Conservation (phyloP, 2,888 invertebrate genomes). For the Carpatolechia fugitivella region DNA sequence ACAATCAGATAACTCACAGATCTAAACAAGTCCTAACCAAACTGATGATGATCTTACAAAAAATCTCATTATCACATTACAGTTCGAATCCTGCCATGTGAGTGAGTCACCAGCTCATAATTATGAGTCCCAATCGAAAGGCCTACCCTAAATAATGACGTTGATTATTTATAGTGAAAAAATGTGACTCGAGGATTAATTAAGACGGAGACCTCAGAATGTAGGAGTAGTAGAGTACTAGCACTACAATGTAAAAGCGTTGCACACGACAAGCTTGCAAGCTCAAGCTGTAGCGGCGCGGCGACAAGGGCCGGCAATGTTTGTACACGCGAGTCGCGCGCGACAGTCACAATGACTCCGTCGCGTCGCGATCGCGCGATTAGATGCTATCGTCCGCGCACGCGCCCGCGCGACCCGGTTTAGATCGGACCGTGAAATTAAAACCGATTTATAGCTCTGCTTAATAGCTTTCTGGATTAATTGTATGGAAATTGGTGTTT, state of each 20-base stretch:
- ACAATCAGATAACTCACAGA: no score
- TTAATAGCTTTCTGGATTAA: constrained; percentile 49
- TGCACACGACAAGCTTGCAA: neutral
- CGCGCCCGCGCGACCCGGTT: constrained; percentile 52
- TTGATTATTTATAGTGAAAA: no score
- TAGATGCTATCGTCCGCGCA: constrained; percentile 60
- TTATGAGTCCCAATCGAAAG: no score
- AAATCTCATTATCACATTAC: no score
- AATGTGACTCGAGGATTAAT: no score
- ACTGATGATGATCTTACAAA: no score
- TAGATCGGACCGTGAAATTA: constrained; percentile 55
- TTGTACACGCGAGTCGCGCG: constrained; percentile 54
- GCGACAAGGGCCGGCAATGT: constrained; percentile 44
- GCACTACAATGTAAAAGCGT: neutral
- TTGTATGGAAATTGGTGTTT: constrained; percentile 40
- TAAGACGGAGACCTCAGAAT: neutral
- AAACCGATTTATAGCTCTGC: constrained; percentile 53
- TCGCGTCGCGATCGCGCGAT: constrained; percentile 58
- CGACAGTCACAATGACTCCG: constrained; percentile 54
- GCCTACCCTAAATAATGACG: no score
- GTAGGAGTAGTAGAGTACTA: neutral
- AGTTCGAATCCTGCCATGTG: no score
- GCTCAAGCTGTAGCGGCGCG: neutral
- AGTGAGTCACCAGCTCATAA: no score
- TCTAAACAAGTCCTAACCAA: no score